Conservation (phyloP, 2,888 invertebrate genomes). For the Caenorhabditis virilis region DNA sequence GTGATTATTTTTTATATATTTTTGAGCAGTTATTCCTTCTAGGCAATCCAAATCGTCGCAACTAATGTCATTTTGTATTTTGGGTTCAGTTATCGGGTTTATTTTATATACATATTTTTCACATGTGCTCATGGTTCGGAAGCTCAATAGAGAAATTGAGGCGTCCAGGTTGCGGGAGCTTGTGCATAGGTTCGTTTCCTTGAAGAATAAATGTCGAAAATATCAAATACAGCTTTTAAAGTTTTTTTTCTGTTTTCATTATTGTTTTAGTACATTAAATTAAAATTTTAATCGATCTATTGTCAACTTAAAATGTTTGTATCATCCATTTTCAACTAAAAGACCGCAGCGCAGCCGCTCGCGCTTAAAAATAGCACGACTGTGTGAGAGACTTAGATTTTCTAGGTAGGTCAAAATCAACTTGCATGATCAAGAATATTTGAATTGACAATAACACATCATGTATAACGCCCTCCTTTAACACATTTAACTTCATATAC, state of each 20-base stretch:
- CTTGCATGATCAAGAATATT: too few relatives aligned
- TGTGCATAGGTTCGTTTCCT: constrained; percentile 41
- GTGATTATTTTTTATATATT: too few relatives aligned
- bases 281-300: background rate
- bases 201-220: too few relatives aligned
- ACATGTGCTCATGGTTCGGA: constrained; percentile 49
- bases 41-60: constrained; percentile 48
- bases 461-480: too few relatives aligned
- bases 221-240: background rate
- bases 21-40: constrained; percentile 16
- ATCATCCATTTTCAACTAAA: too few relatives aligned
- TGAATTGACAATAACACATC: too few relatives aligned
- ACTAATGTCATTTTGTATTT: constrained; percentile 53
- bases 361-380: too few relatives aligned
- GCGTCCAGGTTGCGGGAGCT: constrained; percentile 38
- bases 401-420: too few relatives aligned
- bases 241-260: background rate
- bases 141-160: constrained; percentile 34
- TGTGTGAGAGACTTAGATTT: too few relatives aligned
- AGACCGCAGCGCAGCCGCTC: too few relatives aligned
- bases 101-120: constrained; percentile 55
- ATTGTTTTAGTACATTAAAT: background rate
- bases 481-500: too few relatives aligned
- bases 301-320: background rate
- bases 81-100: constrained; percentile 56